These are phyloP conservation scores for Ceratina australensis DNA, from an alignment of 1,140 invertebrate genomes.

Conservation along the genomic window DNA sequence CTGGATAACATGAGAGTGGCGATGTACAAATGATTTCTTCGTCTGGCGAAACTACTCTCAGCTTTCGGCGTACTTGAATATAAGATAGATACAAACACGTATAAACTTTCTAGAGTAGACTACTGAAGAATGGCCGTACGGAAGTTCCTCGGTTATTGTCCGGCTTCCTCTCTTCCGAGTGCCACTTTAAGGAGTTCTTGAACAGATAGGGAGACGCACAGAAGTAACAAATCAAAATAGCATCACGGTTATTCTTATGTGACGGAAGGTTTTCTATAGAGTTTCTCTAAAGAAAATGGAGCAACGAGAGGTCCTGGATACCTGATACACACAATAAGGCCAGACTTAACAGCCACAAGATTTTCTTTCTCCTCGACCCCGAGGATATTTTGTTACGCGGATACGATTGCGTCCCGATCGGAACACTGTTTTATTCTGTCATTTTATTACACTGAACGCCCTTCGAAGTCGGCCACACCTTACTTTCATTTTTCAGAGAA, in stretches of 20 bases:
- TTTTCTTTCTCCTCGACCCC: constrained; percentile 46
- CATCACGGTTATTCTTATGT: too few species aligned
- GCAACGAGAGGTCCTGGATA: constrained; percentile 30
- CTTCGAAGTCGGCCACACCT: background rate
- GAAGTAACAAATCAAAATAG: too few species aligned
- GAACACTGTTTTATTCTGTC: constrained; percentile 12
- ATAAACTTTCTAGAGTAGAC: background rate
- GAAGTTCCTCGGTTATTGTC: constrained; percentile 3
- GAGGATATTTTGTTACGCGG: constrained; percentile 57
- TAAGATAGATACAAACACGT: background rate
- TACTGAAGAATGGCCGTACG: background rate
- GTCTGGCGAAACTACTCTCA: background rate
- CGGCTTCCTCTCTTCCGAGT: background rate
- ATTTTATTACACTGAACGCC: constrained; percentile 32
- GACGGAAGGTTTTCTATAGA: background rate
- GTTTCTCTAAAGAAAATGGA: constrained; percentile 19
- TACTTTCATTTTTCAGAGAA: background rate
- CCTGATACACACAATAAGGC: constrained; percentile 44
- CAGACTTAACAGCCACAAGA: constrained; percentile 33
- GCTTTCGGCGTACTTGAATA: background rate
- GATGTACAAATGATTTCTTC: background rate
- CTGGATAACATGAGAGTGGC: background rate
- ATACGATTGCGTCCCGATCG: constrained; percentile 49
- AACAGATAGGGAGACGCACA: too few species aligned
- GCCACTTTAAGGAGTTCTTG: too few species aligned